A percentile compares a stretch with the other conserved stretches of the same genome.
Conservation (phyloP, 2,888 invertebrate genomes). For the Diaphora mendica region DNA sequence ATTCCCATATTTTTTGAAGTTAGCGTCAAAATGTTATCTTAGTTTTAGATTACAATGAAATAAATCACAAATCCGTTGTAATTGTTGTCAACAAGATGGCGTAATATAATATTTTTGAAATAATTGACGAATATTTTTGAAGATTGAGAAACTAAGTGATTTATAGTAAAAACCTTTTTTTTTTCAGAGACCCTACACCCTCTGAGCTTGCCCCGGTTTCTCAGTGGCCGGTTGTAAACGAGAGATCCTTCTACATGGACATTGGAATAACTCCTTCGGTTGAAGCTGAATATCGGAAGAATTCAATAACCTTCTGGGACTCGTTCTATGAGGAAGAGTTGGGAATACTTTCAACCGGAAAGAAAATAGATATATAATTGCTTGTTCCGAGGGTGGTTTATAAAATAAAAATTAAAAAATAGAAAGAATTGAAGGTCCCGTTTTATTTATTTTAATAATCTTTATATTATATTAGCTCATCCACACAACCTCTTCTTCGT, state of each 20-base stretch:
- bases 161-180: neutral
- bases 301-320: conserved; percentile 6
- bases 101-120: too few species aligned
- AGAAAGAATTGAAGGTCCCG: too few species aligned
- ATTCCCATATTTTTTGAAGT: too few species aligned
- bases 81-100: too few species aligned
- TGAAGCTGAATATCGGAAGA: neutral
- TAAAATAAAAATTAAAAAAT: too few species aligned
- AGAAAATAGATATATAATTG: neutral
- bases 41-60: too few species aligned
- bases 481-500: too few species aligned
- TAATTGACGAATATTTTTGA: too few species aligned
- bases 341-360: neutral
- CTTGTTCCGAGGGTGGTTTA: neutral
- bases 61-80: too few species aligned
- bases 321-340: neutral
- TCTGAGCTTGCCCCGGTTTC: neutral
- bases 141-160: neutral
- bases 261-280: neutral
- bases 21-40: too few species aligned
- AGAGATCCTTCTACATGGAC: neutral
- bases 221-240: neutral
- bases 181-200: neutral
- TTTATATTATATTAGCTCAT: too few species aligned
- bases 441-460: too few species aligned